Base-by-base conservation (phyloP, 2,113 vertebrate genomes). In the Gymnobelideus leadbeateri region DNA sequence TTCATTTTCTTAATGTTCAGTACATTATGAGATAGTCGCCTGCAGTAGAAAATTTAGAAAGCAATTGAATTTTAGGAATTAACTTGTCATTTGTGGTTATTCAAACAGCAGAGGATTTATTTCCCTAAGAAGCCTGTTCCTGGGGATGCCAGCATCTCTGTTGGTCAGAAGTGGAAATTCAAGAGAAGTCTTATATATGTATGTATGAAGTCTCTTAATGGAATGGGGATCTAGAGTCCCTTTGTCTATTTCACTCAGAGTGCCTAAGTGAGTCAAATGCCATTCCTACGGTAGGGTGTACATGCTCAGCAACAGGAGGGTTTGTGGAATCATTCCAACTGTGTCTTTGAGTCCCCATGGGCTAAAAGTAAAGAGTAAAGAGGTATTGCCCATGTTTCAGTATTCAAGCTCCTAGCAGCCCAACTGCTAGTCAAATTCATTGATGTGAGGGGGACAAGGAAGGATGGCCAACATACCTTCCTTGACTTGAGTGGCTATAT, bases 61-160 rank as follows among this genome's bases (percentile, higher is more conserved):
- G 54, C 24, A 96, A 96, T 95, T 94, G 93, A 96, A 96, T 97
- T 97, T 96, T 51, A 77, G 89, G 96, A 93, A 94, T 97, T 96
- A 95, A 90, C 91, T 93, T 95, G 94, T 92, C 68, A 95, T 96
- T 97, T 98, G 77, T 94, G 94, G 55, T 97, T 97, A 96, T 95
- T 98, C 49, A 96, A 97, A 95, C 92, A 53, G 89, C 51, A 97
- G 49, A 95, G 52, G 93, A 95, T 96, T 96, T 96, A 43, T 95
- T 94, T 96, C 93, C 95, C 54, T 93, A 96, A 96, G 94, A 98
- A 96, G 89, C 52, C 96, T 91, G 43, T 84, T 94, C 93, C 96
- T 96, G 50, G 54, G 96, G 10, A 93, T 95, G 54, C 92, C 47
- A 93, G 91, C 19, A 9, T 93, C 61, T 95, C 91, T 90, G 90